Evolutionary conservation across 1,140 invertebrate species (phyloP).

Genomic region (Pseudomyrmex concolor): DNA sequence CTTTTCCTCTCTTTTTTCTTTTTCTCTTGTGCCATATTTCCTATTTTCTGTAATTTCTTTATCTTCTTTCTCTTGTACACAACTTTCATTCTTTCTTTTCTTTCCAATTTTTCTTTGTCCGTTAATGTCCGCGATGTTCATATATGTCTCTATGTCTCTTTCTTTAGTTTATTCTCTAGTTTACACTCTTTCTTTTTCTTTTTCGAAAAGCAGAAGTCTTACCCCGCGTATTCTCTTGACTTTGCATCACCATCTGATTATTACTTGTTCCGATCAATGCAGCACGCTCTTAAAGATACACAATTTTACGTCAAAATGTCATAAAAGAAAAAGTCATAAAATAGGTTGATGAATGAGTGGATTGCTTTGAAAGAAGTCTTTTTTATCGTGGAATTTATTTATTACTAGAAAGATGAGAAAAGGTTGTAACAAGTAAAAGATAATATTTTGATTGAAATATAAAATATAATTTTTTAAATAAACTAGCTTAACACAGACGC

Average conservation of each 20-base stretch:
- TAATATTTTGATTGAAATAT: constrained; percentile 7
- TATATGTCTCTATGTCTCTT: no score
- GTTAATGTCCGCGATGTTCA: no score
- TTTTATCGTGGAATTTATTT: neutral
- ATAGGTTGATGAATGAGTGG: neutral
- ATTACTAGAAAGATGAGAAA: constrained; percentile 9
- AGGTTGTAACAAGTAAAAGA: neutral
- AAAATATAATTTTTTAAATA: neutral
- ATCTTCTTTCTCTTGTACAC: no score
- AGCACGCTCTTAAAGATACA: neutral
- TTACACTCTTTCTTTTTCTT: no score
- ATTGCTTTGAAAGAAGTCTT: constrained; percentile 6
- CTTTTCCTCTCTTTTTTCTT: no score
- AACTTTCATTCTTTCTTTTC: no score
- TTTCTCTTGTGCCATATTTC: no score
- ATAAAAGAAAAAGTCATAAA: neutral
- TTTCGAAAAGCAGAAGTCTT: neutral
- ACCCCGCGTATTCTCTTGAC: constrained; percentile 3
- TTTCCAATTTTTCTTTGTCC: no score
- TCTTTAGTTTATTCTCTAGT: no score
- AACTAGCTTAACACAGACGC: no score
- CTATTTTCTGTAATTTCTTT: no score
- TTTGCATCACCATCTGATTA: neutral
- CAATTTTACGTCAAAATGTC: neutral
- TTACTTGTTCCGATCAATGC: neutral